Percentiles rank a stretch among this genome's conserved stretches.
phyloP scores from a whole-genome alignment of 2,888 invertebrate genomes.

The Sympetrum striolatum region DNA sequence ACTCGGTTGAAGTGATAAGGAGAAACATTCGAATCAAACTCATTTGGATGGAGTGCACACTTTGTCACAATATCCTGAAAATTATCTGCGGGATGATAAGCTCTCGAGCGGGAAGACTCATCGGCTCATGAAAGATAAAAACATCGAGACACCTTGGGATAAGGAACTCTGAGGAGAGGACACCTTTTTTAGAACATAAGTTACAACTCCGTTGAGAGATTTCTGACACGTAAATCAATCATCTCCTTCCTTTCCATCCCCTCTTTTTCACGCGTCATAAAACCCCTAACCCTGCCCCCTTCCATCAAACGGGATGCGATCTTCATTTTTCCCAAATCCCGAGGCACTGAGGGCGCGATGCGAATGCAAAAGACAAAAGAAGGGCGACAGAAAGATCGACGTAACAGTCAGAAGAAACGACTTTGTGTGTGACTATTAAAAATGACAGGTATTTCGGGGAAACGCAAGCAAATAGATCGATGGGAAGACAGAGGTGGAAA shows the following conservation, averaged over 20 bases:
- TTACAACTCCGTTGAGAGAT: background rate
- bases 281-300: background rate
- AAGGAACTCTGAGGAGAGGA: background rate
- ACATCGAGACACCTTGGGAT: background rate
- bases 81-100: too few species aligned
- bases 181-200: background rate
- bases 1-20: too few species aligned
- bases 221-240: background rate
- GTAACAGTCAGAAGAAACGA: too few species aligned
- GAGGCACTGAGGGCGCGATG: too few species aligned
- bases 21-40: too few species aligned
- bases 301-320: background rate
- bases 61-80: too few species aligned
- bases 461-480: slow-evolving; percentile 44
- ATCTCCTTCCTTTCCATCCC: background rate
- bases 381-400: too few species aligned
- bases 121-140: background rate
- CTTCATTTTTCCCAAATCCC: background rate
- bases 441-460: slow-evolving; percentile 17
- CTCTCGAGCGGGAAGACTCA: too few species aligned
- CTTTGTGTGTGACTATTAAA: too few species aligned
- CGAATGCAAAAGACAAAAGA: too few species aligned
- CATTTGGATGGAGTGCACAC: too few species aligned
- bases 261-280: too few species aligned
- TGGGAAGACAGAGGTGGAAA: background rate